These are phyloP conservation scores for Ammodytes marinus DNA, from an alignment of 2,113 vertebrate genomes.

Conservation along the genomic window DNA sequence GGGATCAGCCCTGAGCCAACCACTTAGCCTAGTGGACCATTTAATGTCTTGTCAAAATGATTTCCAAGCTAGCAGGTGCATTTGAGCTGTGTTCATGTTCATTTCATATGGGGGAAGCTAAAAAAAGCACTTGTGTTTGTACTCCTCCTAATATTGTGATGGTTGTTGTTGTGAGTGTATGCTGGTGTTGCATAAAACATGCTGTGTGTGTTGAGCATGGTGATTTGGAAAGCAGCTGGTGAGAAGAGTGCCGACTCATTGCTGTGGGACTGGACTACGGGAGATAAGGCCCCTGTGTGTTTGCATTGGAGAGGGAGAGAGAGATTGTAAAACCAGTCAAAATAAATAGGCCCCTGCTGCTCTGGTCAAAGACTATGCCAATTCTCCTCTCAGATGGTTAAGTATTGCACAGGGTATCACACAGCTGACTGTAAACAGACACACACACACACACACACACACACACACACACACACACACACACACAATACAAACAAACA, in stretches of 20 bases:
- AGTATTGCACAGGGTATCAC: background rate
- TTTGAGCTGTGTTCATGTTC: conserved; percentile 11
- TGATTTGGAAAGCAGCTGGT: conserved; percentile 75
- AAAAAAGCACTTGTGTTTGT: conserved; percentile 6
- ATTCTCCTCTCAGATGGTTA: conserved; percentile 14
- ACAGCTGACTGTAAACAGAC: background rate
- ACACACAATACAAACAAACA: background rate
- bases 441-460: background rate
- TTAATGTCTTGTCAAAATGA: conserved; percentile 31
- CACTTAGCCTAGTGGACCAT: conserved; percentile 38
- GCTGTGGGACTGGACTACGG: conserved; percentile 40
- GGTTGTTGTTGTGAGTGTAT: background rate
- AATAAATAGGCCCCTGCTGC: conserved; percentile 8
- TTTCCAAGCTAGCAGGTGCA: background rate
- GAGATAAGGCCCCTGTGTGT: conserved; percentile 66
- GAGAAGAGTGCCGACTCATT: conserved; percentile 77
- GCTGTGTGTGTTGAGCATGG: conserved; percentile 13
- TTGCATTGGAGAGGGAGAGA: conserved; percentile 23
- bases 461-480: background rate
- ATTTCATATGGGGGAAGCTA: background rate
- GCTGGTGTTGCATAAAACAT: background rate
- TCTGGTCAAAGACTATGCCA: conserved; percentile 4
- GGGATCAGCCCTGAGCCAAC: conserved; percentile 31
- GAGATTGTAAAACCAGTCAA: background rate
- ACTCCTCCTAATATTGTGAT: conserved; percentile 10